phyloP scores from a whole-genome alignment of 2,113 vertebrate species.

The Hippocampus mohnikei region DNA sequence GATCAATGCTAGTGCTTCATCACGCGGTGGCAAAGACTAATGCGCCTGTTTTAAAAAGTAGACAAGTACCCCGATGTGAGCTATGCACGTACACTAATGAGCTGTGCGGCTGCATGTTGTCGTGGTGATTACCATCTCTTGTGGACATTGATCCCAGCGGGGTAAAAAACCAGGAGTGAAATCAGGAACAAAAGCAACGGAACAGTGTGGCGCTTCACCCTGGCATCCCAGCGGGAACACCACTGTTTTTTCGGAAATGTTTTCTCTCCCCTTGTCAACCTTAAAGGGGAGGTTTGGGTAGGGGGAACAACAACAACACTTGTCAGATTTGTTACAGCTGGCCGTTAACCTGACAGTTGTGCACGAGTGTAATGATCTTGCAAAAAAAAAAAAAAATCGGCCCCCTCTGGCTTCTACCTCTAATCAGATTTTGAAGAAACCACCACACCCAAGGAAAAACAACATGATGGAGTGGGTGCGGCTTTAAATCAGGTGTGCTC shows the following conservation, averaged over 20 bases:
- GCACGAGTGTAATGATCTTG: too few species aligned
- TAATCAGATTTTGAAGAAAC: too few species aligned
- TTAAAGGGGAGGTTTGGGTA: conserved; percentile 3
- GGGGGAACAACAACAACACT: background rate
- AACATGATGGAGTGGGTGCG: too few species aligned
- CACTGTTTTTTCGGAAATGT: conserved; percentile 29
- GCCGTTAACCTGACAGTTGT: too few species aligned
- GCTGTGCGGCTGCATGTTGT: conserved; percentile 59
- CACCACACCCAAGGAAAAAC: too few species aligned
- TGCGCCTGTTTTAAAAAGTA: conserved; percentile 47
- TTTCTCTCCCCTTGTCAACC: conserved; percentile 30
- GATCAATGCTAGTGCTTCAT: conserved; percentile 58
- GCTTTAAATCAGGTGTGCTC: too few species aligned
- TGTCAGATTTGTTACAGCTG: too few species aligned
- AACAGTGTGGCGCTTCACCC: conserved; percentile 17
- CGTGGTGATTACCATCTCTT: conserved; percentile 59
- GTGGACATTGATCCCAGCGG: conserved; percentile 56
- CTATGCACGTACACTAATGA: conserved; percentile 64
- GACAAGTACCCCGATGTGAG: conserved; percentile 58
- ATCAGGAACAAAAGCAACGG: conserved; percentile 31
- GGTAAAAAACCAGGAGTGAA: conserved; percentile 30
- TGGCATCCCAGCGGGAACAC: conserved; percentile 29
- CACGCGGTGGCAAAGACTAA: conserved; percentile 57
- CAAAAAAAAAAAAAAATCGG: too few species aligned
- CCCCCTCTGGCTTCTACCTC: too few species aligned